phyloP scores from a whole-genome alignment of 1,140 invertebrate species.

The Ephestia elutella region DNA sequence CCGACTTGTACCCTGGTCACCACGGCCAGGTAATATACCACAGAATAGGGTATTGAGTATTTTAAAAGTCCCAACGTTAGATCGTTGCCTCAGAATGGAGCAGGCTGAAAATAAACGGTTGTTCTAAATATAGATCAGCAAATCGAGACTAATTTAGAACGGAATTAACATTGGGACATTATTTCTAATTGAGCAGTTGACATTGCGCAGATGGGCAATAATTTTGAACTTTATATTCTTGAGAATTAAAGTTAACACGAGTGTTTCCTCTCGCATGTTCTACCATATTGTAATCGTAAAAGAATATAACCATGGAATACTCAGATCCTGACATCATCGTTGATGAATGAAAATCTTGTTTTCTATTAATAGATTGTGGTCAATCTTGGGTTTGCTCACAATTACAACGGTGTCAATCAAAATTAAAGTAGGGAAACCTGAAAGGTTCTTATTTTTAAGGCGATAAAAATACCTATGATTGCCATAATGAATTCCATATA shows the following conservation, averaged over 20 bases:
- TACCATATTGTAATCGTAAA: no score
- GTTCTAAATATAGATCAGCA: slow-evolving; percentile 6
- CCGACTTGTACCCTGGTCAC: no score
- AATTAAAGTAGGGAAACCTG: no score
- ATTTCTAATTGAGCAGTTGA: slow-evolving; percentile 1
- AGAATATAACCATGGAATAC: not conserved
- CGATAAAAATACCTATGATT: no score
- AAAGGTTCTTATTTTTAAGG: no score
- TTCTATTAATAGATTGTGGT: no score
- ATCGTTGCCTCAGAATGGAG: not conserved
- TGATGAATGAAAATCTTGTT: not conserved
- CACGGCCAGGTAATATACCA: no score
- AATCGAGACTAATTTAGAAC: slow-evolving; percentile 10
- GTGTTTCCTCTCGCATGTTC: no score
- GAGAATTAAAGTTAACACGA: not conserved
- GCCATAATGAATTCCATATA: no score
- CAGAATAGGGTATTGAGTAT: no score
- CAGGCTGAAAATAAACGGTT: not conserved
- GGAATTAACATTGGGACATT: not conserved
- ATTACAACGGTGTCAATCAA: no score
- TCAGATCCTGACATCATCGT: not conserved
- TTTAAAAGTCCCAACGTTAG: not conserved
- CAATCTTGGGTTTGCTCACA: no score
- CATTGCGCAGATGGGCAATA: not conserved
- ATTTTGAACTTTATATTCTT: not conserved